Base-by-base conservation (phyloP, 2,888 invertebrate species). In the Troides aeacus region DNA sequence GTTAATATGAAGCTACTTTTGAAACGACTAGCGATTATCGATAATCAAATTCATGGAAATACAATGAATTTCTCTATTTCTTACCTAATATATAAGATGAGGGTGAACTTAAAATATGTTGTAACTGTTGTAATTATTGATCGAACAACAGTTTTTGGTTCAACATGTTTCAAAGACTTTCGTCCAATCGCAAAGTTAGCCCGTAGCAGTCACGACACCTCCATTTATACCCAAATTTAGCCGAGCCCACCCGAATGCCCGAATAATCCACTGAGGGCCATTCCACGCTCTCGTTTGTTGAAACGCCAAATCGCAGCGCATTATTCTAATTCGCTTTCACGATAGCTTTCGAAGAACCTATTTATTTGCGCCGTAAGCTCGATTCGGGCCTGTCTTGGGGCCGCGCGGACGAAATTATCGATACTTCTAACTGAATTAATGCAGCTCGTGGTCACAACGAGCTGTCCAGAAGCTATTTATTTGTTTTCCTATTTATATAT, bases 311-410 rank as follows among this genome's bases (percentile, higher is more conserved):
- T 92, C 90, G 89, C 83, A 86, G 85, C 81, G 86, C 90, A 92
- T 92, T 92, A 92, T 92, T 92, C 91, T 92, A 92, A 92, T 92
- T 91, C 87, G 87, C 86, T 86, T 87, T 85, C 86, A 81, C 85
- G 87, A 90, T 91, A 87, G 91, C 90, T 92, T 89, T 87, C 84
- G 87, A 90, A 90, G 87, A 85, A 88, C 89, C 89, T 89, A 91
- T 91, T 91, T 91, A 88, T 91, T 90, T 86, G 84, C 82, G 81
- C 79, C 77, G 84, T 87, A 88, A 88, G 87, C 84, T 81, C 81
- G 83, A 86, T 85, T 81, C 78, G 76, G 75, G 74, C 74, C 77
- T 74, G 69, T 74, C 75, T 78, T 81, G 75, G 77, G 75, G 74
- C 79, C 80, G 80, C 75, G 76, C 76, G 78, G 76, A 80, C 77